These are phyloP conservation scores for Ericerus pela DNA, from an alignment of 1,140 invertebrate species.

Conservation along the genomic window DNA sequence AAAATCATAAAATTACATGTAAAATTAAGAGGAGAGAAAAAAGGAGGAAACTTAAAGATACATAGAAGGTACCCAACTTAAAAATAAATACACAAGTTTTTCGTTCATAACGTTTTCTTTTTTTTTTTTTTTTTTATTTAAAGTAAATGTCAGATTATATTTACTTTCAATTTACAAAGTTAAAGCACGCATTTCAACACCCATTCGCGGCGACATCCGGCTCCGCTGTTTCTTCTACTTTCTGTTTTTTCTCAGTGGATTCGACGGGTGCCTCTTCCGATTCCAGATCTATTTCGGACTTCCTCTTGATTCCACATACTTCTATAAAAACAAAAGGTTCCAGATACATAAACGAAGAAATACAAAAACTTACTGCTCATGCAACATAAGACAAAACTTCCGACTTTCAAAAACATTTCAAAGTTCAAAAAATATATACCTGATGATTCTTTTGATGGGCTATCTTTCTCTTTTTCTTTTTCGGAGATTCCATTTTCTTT, in stretches of 20 bases:
- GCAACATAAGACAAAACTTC: not conserved
- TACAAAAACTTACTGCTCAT: not conserved
- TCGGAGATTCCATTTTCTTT: not conserved
- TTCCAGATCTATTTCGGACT: not conserved
- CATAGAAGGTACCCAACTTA: slow-evolving; percentile 9
- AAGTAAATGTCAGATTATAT: slow-evolving; percentile 3
- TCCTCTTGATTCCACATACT: slow-evolving; percentile 5
- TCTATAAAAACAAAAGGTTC: not conserved
- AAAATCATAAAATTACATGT: slow-evolving; percentile 12
- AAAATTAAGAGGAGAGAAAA: slow-evolving; percentile 7
- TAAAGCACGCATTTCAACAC: not conserved
- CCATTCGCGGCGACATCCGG: not conserved
- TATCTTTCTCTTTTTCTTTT: not conserved
- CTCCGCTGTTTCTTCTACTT: slow-evolving; percentile 1
- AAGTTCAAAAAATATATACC: too few relatives aligned
- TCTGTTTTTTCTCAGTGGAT: slow-evolving; percentile 5
- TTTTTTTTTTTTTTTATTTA: too few relatives aligned
- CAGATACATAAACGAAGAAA: not conserved
- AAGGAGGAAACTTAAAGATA: slow-evolving; percentile 5
- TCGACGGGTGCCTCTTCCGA: not conserved
- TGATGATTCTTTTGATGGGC: not conserved
- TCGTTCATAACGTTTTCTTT: slow-evolving; percentile 10
- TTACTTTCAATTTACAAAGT: slow-evolving; percentile 5
- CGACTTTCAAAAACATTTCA: not conserved
- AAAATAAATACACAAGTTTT: slow-evolving; percentile 9